Conservation (phyloP, 2,797 vertebrate genomes). For the Coregonus suidteri region DNA sequence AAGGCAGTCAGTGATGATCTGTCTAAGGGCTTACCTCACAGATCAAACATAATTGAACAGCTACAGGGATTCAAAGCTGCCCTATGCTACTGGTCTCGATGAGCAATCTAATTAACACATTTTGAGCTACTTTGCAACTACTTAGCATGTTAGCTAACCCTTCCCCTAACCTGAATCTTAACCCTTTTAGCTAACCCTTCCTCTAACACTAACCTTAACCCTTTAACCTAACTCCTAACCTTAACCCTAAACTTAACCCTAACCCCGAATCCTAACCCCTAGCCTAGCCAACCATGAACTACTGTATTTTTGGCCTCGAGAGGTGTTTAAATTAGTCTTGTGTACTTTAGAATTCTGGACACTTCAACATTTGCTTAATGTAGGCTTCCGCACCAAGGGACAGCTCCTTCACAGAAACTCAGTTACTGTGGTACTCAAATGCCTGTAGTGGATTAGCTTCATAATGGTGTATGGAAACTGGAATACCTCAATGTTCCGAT, state of each 20-base stretch:
- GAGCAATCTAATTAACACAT: constrained; percentile 13
- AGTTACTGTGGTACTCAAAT: neutral
- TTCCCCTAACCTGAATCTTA: no score
- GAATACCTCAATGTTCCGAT: neutral
- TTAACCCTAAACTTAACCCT: no score
- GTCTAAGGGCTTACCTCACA: neutral
- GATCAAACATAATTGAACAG: constrained; percentile 2
- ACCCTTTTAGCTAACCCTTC: no score
- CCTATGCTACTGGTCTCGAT: neutral
- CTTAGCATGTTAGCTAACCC: no score
- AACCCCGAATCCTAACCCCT: no score
- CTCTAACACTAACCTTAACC: no score
- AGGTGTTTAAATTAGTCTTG: neutral
- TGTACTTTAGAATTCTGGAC: neutral
- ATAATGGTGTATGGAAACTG: neutral
- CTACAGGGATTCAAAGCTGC: neutral
- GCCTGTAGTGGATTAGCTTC: neutral
- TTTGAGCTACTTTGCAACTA: no score
- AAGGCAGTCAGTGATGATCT: neutral
- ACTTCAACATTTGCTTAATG: constrained; percentile 1
- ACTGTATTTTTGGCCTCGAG: neutral
- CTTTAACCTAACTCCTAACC: no score
- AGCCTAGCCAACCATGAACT: no score
- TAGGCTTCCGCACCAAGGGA: neutral
- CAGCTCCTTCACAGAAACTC: neutral